Conservation (phyloP, 1,140 invertebrate species). For the Lepidurus couesii region DNA sequence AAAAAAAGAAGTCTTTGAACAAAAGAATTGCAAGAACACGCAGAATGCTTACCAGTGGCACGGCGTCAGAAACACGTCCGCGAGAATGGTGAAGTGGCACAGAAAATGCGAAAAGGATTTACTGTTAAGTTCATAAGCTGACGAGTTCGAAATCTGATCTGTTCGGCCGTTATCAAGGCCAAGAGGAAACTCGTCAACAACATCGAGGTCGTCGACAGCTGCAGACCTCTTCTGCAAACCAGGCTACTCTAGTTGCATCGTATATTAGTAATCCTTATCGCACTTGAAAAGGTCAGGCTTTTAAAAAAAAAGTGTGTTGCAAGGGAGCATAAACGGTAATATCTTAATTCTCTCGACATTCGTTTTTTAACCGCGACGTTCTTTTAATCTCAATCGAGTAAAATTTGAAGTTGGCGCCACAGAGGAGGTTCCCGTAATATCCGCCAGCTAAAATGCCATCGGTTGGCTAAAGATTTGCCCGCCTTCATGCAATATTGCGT, state of each 20-base stretch:
- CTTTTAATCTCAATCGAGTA: too few species aligned
- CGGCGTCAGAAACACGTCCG: background rate
- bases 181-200: background rate
- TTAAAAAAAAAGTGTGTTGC: background rate
- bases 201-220: background rate
- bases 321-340: background rate
- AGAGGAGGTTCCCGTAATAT: too few species aligned
- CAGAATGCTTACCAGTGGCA: background rate
- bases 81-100: background rate
- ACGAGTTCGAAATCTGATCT: background rate
- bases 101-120: background rate
- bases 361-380: too few species aligned
- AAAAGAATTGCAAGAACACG: background rate
- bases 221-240: background rate
- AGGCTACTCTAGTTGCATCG: background rate
- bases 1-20: background rate
- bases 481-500: too few species aligned
- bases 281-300: background rate
- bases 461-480: too few species aligned
- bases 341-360: background rate
- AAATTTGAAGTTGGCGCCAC: too few species aligned
- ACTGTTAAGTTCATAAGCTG: background rate
- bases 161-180: background rate
- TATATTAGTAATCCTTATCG: background rate
- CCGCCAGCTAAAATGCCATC: too few species aligned